Evolutionary conservation across 92 coral and sea anemone genomes (phyloP), one percentile per base, ranked within the genome.

Genomic region (Paramuricea clavata): DNA sequence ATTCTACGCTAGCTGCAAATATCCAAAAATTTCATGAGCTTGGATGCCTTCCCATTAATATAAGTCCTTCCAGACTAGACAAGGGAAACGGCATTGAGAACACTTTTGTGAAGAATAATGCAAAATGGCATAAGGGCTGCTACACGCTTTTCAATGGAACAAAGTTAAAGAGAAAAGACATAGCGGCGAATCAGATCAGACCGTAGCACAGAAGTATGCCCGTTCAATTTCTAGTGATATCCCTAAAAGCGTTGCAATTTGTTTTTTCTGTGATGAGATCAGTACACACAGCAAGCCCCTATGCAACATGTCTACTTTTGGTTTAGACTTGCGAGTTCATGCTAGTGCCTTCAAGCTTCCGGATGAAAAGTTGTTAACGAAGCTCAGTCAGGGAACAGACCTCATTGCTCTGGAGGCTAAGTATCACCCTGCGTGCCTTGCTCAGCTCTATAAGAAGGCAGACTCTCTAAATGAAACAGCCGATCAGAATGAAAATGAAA

Each of bases 311-410:
- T 83, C 89, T 26, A 83, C 85, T n/a, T 78, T 89, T 31, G 85
- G 79, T 12, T n/a, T 76, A 36, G 89, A 84, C 60, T 88, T 57
- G 31, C 81, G 74, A 68, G 89, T 86, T 52, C 77, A 89, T 43
- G 71, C 27, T 39, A 81, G 86, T 61, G 90, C 89, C 17, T 26
- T 61, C 28, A 72, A 34, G 13, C 50, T 72, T 25, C 78, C 2
- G 34, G 78, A 28, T 13, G 52, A 72, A 30, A 35, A 11, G 44
- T 83, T 83, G 10, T 32, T 86, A 35, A 56, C 64, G 6, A 71
- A 71, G 21, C 78, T 31, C 15, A 34, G 78, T 28, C 78, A 34
- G 21, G 49, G 78, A 31, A 27, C 78, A 13, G 49, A 71, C 26
- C 49, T 71, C 78, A 71, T 71, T 71, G 78, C 78, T 21, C 47